These are phyloP conservation scores for Dendrocopos noguchii DNA, from an alignment of 2,113 vertebrate genomes.

Conservation along the genomic window DNA sequence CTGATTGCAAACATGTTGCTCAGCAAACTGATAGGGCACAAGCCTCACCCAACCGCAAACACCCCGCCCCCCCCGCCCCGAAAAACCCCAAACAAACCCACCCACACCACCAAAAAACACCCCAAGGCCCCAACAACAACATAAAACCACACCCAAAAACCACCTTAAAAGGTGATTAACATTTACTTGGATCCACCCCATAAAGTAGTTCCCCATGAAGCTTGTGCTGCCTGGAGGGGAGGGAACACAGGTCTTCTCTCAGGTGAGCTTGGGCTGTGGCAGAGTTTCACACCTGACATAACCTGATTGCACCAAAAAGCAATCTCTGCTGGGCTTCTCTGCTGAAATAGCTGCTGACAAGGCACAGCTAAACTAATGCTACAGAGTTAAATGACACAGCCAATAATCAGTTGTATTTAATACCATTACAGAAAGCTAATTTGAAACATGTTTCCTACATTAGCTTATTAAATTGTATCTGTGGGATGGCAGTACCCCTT, in stretches of 20 bases:
- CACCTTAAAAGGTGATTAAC: neutral
- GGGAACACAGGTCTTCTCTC: neutral
- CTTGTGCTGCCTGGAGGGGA: rapidly evolving
- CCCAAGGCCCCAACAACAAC: no score
- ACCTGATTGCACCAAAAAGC: neutral
- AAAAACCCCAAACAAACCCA: no score
- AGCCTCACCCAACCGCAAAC: neutral
- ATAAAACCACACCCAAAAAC: no score
- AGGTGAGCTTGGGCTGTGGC: neutral
- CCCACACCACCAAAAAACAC: no score
- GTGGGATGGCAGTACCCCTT: neutral
- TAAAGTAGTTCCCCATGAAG: rapidly evolving
- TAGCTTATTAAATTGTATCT: neutral
- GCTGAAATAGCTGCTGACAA: rapidly evolving
- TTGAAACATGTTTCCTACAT: neutral
- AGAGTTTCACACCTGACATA: neutral
- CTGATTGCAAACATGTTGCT: rapidly evolving
- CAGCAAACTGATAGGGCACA: neutral
- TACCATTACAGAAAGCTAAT: neutral
- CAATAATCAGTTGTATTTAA: neutral
- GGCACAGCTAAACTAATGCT: neutral
- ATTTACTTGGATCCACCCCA: neutral
- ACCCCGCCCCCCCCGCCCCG: no score
- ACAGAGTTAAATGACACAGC: neutral
- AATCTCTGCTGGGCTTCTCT: neutral